Conservation (phyloP, 2,113 vertebrate genomes). For the Myiozetetes cayanensis region DNA sequence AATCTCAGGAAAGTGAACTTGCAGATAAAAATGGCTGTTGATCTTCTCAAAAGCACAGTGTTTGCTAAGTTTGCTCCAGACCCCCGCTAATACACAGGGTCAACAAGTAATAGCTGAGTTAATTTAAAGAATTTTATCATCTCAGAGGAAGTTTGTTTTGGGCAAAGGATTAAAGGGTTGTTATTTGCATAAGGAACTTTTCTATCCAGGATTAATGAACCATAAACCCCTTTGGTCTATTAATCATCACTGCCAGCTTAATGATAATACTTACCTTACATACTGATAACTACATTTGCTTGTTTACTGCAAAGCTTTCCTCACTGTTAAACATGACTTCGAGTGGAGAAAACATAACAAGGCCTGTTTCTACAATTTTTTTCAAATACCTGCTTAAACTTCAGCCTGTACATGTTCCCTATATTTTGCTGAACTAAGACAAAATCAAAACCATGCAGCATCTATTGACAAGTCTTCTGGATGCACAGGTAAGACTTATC, state of each 20-base stretch:
- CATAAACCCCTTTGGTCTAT: neutral
- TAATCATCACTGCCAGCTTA: neutral
- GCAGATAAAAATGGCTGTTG: neutral
- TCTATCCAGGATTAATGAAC: neutral
- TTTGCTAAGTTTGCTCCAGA: neutral
- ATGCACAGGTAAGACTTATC: neutral
- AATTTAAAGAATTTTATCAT: neutral
- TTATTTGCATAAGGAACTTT: neutral
- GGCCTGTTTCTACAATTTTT: neutral
- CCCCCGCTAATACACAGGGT: neutral
- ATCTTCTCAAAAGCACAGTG: rapidly evolving
- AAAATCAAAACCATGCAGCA: neutral
- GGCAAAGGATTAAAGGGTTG: neutral
- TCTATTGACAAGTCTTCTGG: neutral
- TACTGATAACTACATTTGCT: neutral
- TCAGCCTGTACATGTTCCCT: neutral
- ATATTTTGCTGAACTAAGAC: neutral
- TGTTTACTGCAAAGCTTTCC: neutral
- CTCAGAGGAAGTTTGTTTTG: neutral
- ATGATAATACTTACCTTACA: neutral
- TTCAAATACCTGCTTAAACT: neutral
- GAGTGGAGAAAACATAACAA: neutral
- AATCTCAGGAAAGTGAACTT: neutral
- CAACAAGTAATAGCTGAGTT: neutral
- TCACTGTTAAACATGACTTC: neutral